Conservation (phyloP, 2,113 vertebrate genomes). For the Aramus guarauna region DNA sequence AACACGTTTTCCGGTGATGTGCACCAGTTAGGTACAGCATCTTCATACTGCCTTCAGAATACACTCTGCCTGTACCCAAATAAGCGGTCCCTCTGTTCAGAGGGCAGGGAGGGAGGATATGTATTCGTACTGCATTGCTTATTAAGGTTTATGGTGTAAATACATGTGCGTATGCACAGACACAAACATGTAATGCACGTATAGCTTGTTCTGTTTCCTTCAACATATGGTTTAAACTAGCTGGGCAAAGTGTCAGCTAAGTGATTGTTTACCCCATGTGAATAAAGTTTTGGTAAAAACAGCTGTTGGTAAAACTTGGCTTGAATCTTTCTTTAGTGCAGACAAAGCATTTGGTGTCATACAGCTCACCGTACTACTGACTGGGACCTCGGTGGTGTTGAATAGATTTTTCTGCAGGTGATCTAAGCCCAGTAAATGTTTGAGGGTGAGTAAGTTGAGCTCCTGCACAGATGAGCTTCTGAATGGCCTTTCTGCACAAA, state of each 20-base stretch:
- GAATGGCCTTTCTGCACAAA: neutral
- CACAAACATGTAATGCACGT: neutral
- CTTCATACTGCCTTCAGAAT: neutral
- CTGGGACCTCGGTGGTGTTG: neutral
- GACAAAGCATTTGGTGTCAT: neutral
- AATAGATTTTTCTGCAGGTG: neutral
- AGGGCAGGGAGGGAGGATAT: neutral
- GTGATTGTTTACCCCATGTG: neutral
- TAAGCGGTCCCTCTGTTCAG: neutral
- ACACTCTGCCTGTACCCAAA: rapidly evolving
- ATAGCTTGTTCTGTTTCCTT: neutral
- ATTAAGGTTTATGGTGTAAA: neutral
- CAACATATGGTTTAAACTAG: neutral
- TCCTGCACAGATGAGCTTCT: neutral
- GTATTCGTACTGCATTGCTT: neutral
- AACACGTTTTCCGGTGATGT: neutral
- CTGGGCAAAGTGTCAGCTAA: neutral
- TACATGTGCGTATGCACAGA: neutral
- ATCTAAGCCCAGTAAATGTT: neutral
- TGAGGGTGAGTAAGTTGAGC: neutral
- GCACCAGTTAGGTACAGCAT: neutral
- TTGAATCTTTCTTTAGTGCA: neutral
- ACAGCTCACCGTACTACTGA: neutral
- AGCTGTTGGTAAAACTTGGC: neutral
- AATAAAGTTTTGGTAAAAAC: neutral